Base-by-base conservation (phyloP, 2,797 vertebrate genomes). In the Protonibea diacanthus region DNA sequence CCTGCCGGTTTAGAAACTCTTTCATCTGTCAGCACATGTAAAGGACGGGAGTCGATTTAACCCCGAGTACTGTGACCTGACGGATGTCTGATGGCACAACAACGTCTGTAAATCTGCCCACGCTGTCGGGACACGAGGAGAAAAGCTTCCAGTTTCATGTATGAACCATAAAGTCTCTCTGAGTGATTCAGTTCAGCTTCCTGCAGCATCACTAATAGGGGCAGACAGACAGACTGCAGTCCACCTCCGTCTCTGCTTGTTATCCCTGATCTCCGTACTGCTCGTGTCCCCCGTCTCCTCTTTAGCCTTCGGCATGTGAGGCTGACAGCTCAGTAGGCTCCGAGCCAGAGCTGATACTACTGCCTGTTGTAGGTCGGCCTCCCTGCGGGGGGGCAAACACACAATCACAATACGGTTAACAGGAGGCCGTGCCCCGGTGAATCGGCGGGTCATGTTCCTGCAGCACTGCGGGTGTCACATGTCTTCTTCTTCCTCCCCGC, bases 321-420 rank as follows among this genome's bases (percentile, higher is more conserved):
- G 74, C 80, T 78, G 86, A 83, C 87, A 87, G 87, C 85, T 89
- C 76, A 38, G 84, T 49, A 86, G 88, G 88, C 86, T 83, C 13
- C 0, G 23, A 82, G 86, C 87, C 88, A 88, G 80, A 77, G 63
- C 83, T 60, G 66, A 89, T 84, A 82, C 53, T 65, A 65, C 74
- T 55, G 83, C 73, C 56, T 77, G 81, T 42, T 82, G 77, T 76
- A 78, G 88, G 88, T 88, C 86, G 76, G 81, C 20, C 57, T 83
- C 78, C 76, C 82, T 5, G 44, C 11, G 38, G 12, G 63, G 69
- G 62, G 61, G 52, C 66, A 74, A 84, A 78, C 64, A 82, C 71
- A 70, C 81, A 56, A 83, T 83, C 72, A 58, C 78, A 80, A 71
- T 47, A 71, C 12, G 40, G 76, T 80, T 87, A 89, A 88, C 82